Conservation (phyloP, 2,113 vertebrate genomes). For the Columba livia region DNA sequence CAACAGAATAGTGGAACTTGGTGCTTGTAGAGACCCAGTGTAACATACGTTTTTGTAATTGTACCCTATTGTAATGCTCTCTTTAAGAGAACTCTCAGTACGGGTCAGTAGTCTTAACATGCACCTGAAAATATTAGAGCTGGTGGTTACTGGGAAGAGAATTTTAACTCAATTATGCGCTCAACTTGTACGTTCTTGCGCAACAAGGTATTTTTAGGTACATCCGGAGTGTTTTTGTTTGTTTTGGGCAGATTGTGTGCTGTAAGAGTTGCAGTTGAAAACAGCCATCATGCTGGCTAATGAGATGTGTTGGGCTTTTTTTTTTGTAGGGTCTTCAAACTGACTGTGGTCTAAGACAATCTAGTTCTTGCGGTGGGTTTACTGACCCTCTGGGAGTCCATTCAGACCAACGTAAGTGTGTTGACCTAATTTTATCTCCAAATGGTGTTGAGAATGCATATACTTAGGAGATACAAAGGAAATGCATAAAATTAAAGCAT, state of each 20-base stretch:
- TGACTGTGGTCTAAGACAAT: slow-evolving; percentile 79
- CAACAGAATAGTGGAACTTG: not conserved
- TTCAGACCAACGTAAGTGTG: slow-evolving; percentile 83
- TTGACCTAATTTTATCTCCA: not conserved
- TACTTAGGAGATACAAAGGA: not conserved
- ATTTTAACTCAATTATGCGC: not conserved
- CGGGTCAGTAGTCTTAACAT: not conserved
- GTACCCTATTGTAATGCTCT: not conserved
- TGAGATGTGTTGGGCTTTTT: not conserved
- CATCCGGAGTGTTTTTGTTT: not conserved
- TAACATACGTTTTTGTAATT: not conserved
- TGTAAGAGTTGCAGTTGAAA: not conserved
- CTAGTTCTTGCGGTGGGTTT: slow-evolving; percentile 88
- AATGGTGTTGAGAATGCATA: not conserved
- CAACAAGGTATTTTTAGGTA: not conserved
- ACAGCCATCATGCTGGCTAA: not conserved
- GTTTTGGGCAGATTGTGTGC: not conserved
- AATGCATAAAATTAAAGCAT: not conserved
- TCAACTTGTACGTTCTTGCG: not conserved
- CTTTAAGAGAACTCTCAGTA: not conserved
- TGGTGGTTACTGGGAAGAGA: not conserved
- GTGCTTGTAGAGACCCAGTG: not conserved
- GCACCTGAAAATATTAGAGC: not conserved
- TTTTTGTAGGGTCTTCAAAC: slow-evolving; percentile 53
- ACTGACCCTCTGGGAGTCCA: slow-evolving; percentile 80